A percentile compares a stretch with the other conserved stretches of the same genome.
Conservation (phyloP, 2,113 vertebrate species). For the Periophthalmus modestus region DNA sequence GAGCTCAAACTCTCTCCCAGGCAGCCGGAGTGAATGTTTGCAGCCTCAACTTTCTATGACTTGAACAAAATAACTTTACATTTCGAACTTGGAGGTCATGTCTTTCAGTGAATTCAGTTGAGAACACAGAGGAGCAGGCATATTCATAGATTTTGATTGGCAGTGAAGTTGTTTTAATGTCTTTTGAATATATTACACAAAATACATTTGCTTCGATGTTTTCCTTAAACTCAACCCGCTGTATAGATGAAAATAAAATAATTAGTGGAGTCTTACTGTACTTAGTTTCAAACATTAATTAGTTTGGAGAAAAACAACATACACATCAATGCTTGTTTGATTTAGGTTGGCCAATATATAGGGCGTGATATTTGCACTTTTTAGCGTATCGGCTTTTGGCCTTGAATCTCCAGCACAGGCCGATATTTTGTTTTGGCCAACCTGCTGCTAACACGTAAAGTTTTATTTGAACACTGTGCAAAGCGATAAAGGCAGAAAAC, state of each 20-base stretch:
- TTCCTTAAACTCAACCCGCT: neutral
- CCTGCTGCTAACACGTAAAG: no score
- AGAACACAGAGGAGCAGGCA: neutral
- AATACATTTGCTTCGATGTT: constrained; percentile 20
- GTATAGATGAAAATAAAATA: neutral
- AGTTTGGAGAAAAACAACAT: neutral
- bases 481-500: no score
- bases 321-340: neutral
- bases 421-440: no score
- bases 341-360: no score
- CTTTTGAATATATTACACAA: constrained; percentile 6
- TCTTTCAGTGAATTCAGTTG: constrained; percentile 15
- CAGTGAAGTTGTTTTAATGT: constrained; percentile 1
- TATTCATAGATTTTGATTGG: constrained; percentile 9
- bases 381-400: no score
- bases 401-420: no score
- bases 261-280: neutral
- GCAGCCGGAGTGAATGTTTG: neutral
- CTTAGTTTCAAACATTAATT: neutral
- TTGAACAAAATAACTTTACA: neutral
- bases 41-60: neutral
- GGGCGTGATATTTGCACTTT: no score
- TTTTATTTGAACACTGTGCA: no score
- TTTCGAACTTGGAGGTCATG: constrained; percentile 9
- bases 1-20: constrained; percentile 5